Base-by-base conservation (phyloP, 2,113 vertebrate genomes). In the Neoarius graeffei region DNA sequence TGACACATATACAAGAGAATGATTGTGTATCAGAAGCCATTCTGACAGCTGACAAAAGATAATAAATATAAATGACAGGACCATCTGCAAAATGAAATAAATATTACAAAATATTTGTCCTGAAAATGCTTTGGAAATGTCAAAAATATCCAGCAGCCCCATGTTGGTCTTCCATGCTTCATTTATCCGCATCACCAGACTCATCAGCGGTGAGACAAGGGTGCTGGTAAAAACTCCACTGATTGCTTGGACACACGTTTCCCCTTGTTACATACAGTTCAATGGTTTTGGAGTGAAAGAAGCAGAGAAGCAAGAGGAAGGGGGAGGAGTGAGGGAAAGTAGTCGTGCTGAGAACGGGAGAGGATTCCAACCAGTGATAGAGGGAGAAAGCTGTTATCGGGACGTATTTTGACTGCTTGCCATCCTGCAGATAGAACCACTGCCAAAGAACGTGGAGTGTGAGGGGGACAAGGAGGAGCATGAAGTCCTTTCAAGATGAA, bases 381-480 rank as follows among this genome's bases (percentile, higher is more conserved):
- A 62, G 25, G 54, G 57, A 13, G 60, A 76, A 57, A 77, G 19
- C 81, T 89, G 84, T 86, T 91, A 89, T 89, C 88, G 64, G 69
- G 86, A 83, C 27, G 30, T 88, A 86, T 91, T 91, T 89, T 89
- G 88, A 89, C 86, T 91, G 74, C 48, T 52, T 69, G 73, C 84
- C 84, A 88, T 89, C 64, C 81, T 50, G 67, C 64, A 84, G 87
- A 88, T 82, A 76, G 59, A 87, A 69, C 50, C 69, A 60, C 35
- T 82, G 86, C 67, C 86, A 64, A 71, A 60, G 85, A 89, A 89
- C 85, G 82, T 66, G 52, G 80, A 82, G 69, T 64, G 57, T 85
- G 77, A 57, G 15, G n/a, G 50, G 42, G 85, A 64, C 48, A 84
- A 60, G 81, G 62, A 14, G 59, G 80, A 73, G 64, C n/a, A 83